Percentiles rank a stretch among this genome's conserved stretches.
Conservation (phyloP, 2,797 vertebrate genomes). For the Aphelocoma californica region DNA sequence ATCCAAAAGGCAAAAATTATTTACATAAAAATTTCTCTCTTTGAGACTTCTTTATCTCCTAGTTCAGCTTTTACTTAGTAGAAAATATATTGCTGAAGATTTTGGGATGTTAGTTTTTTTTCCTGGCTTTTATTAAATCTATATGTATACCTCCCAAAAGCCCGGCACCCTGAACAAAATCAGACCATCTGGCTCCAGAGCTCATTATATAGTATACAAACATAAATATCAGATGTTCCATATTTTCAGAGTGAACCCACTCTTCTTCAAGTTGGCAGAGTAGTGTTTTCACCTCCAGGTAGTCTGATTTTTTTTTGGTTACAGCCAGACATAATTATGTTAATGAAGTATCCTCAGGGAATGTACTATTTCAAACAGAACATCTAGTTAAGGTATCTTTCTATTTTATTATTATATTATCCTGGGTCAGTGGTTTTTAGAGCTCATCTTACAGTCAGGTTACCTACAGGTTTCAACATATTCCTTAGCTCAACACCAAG, state of each 20-base stretch:
- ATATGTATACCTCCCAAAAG: background rate
- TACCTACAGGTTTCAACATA: constrained; percentile 18
- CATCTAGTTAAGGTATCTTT: background rate
- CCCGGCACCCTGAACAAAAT: background rate
- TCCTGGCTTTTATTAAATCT: background rate
- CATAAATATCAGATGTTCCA: background rate
- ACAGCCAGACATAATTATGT: background rate
- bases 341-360: constrained; percentile 7
- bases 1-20: background rate
- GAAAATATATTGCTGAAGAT: background rate
- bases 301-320: background rate
- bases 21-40: background rate
- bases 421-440: background rate
- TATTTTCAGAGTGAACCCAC: background rate
- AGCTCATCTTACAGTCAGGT: background rate
- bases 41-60: background rate
- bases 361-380: constrained; percentile 45
- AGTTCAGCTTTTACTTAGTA: background rate
- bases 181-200: background rate
- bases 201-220: background rate
- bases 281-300: background rate
- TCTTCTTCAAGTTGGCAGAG: background rate
- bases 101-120: background rate
- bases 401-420: constrained; percentile 31
- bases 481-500: background rate